Base-by-base conservation (phyloP, 2,888 invertebrate species). In the Acheta domesticus region DNA sequence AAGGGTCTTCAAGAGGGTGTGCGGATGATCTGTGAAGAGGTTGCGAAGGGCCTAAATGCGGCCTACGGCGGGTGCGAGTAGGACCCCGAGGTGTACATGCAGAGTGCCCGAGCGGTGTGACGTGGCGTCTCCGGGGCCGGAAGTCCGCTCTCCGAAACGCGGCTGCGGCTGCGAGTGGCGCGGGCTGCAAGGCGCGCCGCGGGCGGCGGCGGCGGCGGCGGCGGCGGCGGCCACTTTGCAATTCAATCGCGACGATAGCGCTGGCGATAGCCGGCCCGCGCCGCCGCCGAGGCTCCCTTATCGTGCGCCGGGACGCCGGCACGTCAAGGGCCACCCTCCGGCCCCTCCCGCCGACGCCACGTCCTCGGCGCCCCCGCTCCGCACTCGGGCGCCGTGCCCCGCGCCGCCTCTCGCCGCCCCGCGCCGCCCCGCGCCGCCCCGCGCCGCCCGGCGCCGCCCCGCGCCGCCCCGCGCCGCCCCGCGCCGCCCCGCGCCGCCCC, bases 181-280 rank as follows among this genome's bases (percentile, higher is more conserved):
- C 16, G 36, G 36, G 36, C 36, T 36, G 36, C 36, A 36, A 36
- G 36, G 36, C 36, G 23, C 23, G 36, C 36, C 36, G 36, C 36
- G 36, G 36, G 36, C 62, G 62, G 62, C 62, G 62, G 62, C 62
- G 62, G n/a, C 62, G 62, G 62, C 62, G 62, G n/a, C 62, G 36
- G 36, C 62, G 62, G 62, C 62, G 62, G 62, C 62, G 62, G n/a
- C 62, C 8, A 16, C n/a, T 62, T 62, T 62, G 62, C 62, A 62
- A 62, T 62, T 62, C 62, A 62, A 62, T 62, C 62, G 62, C 62
- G 14, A 62, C n/a, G 62, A 62, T 62, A 62, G 62, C n/a, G 62
- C 14, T n/a, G n/a, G 16, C 14, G 62, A 62, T 62, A 62, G n/a
- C 16, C 14, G n/a, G n/a, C 62, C 16, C 62, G 62, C n/a, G 62